Conservation (phyloP, 92 coral and sea anemone genomes). For the Heteractis magnifica region DNA sequence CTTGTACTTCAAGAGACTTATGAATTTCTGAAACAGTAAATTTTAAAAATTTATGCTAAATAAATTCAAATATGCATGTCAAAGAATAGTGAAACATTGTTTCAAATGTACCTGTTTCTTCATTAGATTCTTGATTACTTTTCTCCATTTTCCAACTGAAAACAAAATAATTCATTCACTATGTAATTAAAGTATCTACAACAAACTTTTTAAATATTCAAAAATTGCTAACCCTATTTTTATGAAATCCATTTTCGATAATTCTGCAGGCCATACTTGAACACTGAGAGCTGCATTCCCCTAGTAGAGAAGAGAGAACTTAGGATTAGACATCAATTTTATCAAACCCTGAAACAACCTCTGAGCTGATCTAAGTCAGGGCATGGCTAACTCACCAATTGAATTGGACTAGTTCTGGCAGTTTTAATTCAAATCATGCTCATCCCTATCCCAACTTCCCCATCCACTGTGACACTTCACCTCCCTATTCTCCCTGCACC, state of each 20-base stretch:
- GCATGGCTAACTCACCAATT: too few relatives aligned
- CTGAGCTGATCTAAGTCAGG: too few relatives aligned
- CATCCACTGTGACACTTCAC: too few relatives aligned
- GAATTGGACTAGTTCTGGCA: too few relatives aligned
- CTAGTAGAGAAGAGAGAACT: neutral
- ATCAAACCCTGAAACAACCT: too few relatives aligned
- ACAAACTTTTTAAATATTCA: neutral
- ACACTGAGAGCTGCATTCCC: conserved; percentile 48
- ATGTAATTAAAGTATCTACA: neutral
- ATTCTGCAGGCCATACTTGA: conserved; percentile 67
- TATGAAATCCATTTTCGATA: conserved; percentile 68
- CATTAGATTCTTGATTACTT: conserved; percentile 11
- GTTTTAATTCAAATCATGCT: too few relatives aligned
- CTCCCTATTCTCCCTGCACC: neutral
- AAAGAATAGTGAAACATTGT: neutral
- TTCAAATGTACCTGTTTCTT: neutral
- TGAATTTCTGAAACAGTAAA: conserved; percentile 11
- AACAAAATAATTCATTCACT: neutral
- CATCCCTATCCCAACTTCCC: too few relatives aligned
- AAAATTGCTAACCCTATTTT: conserved; percentile 50
- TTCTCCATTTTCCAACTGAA: conserved; percentile 72
- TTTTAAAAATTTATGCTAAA: neutral
- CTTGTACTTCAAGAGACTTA: conserved; percentile 52
- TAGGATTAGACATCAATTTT: too few relatives aligned
- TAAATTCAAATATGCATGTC: neutral